A percentile compares a stretch with the other conserved stretches of the same genome.
phyloP scores from a whole-genome alignment of 2,797 vertebrate species.

The Sebastes matsubarae region DNA sequence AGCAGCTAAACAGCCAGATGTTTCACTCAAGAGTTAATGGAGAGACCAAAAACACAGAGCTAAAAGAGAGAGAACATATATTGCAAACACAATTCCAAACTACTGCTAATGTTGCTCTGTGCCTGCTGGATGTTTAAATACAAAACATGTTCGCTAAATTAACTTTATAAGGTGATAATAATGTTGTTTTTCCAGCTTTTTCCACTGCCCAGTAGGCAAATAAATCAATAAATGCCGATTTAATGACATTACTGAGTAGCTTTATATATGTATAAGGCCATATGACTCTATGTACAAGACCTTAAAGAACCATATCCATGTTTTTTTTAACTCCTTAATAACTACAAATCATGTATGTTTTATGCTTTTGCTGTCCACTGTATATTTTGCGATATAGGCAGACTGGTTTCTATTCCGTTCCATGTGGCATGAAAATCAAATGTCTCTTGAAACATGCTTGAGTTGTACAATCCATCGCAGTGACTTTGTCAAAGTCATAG shows the following conservation, averaged over 20 bases:
- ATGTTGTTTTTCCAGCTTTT: neutral
- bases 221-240: neutral
- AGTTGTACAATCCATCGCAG: no score
- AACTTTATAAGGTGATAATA: neutral
- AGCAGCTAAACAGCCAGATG: neutral
- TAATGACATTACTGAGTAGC: neutral
- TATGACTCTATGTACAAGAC: neutral
- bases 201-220: fast-evolving
- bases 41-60: neutral
- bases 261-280: neutral
- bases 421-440: neutral
- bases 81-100: neutral
- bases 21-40: neutral
- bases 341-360: neutral
- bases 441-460: neutral
- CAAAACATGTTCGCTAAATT: no score
- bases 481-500: no score
- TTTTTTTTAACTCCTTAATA: neutral
- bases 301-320: neutral
- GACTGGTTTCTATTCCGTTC: neutral
- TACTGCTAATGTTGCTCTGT: no score
- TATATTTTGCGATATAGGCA: neutral
- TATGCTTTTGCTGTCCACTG: neutral
- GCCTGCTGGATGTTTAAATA: neutral
- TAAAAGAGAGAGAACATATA: neutral